A percentile compares a stretch with the other conserved stretches of the same genome.
These are phyloP conservation scores for Coelopa pilipes DNA, from an alignment of 2,888 invertebrate species.

Conservation along the genomic window DNA sequence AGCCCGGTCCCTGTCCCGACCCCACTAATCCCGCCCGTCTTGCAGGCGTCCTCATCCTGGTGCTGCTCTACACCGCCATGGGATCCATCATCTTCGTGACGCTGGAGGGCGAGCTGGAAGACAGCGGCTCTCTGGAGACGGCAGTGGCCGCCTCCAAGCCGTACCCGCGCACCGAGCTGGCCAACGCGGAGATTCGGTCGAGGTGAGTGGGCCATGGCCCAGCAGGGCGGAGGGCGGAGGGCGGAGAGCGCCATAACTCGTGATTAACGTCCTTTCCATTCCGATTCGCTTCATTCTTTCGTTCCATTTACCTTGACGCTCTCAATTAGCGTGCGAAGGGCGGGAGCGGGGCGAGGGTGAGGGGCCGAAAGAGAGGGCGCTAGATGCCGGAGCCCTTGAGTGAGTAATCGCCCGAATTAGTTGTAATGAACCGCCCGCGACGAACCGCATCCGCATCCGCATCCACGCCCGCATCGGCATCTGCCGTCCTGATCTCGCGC, in stretches of 20 bases:
- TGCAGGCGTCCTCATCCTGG: constrained; percentile 71
- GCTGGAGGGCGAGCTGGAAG: constrained; percentile 76
- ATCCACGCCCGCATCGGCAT: background rate
- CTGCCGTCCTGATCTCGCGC: background rate
- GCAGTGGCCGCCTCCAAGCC: constrained; percentile 75
- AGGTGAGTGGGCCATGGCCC: constrained; percentile 57
- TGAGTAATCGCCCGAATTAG: constrained; percentile 37
- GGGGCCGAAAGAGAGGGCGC: background rate
- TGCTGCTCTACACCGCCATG: constrained; percentile 89
- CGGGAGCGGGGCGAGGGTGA: background rate
- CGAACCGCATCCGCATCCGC: background rate
- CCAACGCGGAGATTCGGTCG: constrained; percentile 72
- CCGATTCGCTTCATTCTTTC: background rate
- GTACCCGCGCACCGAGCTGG: constrained; percentile 70
- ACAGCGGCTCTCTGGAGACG: constrained; percentile 69
- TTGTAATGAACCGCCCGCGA: constrained; percentile 15
- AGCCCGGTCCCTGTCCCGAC: too few relatives aligned
- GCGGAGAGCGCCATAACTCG: background rate
- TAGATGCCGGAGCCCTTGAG: constrained; percentile 19
- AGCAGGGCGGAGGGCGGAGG: background rate
- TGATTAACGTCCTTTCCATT: background rate
- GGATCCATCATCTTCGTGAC: constrained; percentile 93
- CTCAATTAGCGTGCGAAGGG: constrained; percentile 2
- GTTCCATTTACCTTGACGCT: background rate
- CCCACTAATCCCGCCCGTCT: constrained; percentile 7